Conservation (phyloP, 2,113 vertebrate genomes). For the Anarhynchus alexandrinus region DNA sequence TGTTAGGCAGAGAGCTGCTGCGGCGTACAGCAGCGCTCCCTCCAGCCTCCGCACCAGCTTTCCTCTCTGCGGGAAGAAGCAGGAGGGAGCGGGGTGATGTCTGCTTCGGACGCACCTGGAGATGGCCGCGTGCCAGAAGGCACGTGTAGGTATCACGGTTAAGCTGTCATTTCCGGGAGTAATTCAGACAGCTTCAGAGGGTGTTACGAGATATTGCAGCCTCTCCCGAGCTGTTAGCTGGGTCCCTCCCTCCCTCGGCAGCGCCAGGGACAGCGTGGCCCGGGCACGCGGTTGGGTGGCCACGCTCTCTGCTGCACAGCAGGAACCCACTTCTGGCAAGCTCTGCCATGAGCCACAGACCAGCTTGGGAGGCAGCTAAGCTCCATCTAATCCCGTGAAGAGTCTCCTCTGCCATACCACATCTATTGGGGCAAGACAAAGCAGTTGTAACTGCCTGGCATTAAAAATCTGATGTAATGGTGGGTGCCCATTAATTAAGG, state of each 20-base stretch:
- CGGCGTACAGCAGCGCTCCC: fast-evolving
- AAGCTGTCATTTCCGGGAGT: background rate
- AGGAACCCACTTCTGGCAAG: background rate
- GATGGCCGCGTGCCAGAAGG: fast-evolving
- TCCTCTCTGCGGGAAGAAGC: background rate
- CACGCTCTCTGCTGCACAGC: background rate
- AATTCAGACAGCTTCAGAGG: background rate
- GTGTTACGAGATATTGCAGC: fast-evolving
- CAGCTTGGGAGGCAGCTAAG: background rate
- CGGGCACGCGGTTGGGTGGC: fast-evolving
- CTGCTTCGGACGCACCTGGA: fast-evolving
- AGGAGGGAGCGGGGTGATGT: background rate
- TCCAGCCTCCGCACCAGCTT: background rate
- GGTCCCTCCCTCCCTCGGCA: background rate
- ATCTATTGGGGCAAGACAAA: background rate
- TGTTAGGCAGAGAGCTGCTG: background rate
- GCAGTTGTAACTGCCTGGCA: background rate
- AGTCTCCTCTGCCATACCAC: background rate
- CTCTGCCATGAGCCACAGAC: background rate
- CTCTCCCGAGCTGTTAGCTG: fast-evolving
- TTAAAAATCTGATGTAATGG: background rate
- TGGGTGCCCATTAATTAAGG: background rate
- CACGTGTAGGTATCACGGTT: fast-evolving
- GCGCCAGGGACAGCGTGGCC: background rate
- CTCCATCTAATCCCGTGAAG: background rate